Evolutionary conservation across 2,888 invertebrate genomes (phyloP).

Genomic region (Eustalomyia histrio): DNA sequence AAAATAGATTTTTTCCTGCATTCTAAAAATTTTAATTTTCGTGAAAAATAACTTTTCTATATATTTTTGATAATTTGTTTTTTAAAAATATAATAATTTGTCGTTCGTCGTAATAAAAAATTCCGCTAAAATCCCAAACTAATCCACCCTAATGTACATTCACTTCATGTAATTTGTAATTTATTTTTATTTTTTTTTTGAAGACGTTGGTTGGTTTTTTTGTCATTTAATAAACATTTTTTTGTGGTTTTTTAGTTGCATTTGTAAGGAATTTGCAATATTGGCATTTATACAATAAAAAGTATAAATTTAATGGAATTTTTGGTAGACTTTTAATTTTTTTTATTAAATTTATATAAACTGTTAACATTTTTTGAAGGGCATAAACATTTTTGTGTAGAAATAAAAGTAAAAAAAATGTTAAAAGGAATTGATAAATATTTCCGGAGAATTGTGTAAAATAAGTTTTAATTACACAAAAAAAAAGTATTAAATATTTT

Average conservation of each 20-base stretch:
- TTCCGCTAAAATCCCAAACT: too few species aligned
- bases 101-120: too few species aligned
- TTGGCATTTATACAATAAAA: neutral
- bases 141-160: conserved; percentile 22
- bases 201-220: neutral
- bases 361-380: neutral
- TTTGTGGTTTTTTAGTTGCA: neutral
- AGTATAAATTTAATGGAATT: neutral
- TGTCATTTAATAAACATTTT: neutral
- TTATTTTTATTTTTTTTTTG: conserved; percentile 15
- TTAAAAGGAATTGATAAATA: neutral
- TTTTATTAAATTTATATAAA: neutral
- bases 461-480: neutral
- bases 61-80: too few species aligned
- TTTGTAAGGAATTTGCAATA: neutral
- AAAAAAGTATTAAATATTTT: neutral
- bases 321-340: neutral
- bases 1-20: too few species aligned
- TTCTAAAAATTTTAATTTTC: too few species aligned
- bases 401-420: neutral
- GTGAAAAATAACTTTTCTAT: too few species aligned
- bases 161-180: conserved; percentile 51
- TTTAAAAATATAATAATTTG: too few species aligned
- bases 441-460: neutral
- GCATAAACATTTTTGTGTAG: conserved; percentile 1